Base-by-base conservation (phyloP, 2,888 invertebrate species). In the Diloba caeruleocephala region DNA sequence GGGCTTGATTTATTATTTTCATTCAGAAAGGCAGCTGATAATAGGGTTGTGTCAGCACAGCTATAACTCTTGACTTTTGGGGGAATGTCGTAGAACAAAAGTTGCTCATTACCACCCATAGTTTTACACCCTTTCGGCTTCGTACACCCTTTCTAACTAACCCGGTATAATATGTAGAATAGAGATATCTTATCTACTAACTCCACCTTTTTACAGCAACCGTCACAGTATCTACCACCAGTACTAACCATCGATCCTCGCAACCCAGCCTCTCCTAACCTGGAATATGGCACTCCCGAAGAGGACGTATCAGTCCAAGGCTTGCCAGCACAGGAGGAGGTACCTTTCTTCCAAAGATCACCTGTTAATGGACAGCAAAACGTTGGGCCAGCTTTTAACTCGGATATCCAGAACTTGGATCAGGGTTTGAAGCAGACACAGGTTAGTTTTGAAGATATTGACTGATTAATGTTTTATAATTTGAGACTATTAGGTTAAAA, bases 291-390 rank as follows among this genome's bases (percentile, higher is more conserved):
- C 1, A 62, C 70, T 5, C 78, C 85, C 9, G 85, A 81, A 31
- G 84, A 75, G 15, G 92, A 92, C 45, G 85, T 93, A 0, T 88
- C 90, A 8, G 92, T 93, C 45, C 92, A 90, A 69, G 92, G 92
- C 26, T 61, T 93, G 12, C 92, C 92, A 0, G 80, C 77, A 0
- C 79, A 77, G 21, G 92, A 92, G 54, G 89, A 88, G 56, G 80
- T 73, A 31, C 89, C 87, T 0, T 84, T 89, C 50, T 93, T 92
- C 79, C 86, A 88, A 49, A 63, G 79, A 6, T 90, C 92, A 0
- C 92, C 92, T 0, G 71, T 93, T 26, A 87, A 83, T 59, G 92
- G 92, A 9, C 86, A 87, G 70, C 89, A 89, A 51, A 89, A 85
- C 12, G 79, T 82, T 12, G 92, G 92, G 7, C 85, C 86, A 0